Evolutionary conservation across 2,888 invertebrate genomes (phyloP), one percentile per base, ranked within the genome.

Genomic region (Pachliopta kotzebuea): DNA sequence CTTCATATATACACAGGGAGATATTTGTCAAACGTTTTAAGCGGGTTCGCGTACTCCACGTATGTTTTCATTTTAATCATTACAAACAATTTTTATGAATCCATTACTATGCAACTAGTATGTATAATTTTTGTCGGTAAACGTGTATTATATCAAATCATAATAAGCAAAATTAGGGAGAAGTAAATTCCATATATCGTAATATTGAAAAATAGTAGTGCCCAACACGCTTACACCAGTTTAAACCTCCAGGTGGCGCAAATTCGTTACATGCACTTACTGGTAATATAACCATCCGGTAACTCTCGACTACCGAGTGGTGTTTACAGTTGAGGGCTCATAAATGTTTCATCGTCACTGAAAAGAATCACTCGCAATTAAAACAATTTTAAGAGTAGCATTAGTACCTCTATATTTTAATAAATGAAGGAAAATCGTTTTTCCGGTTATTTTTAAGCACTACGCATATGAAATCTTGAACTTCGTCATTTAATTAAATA

Each of bases 31-130:
- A 52, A 21, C 37, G 56, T 64, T 60, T 56, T 60, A 64, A 50
- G 64, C 60, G 60, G 56, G 60, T 64, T 64, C 56, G 60, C 17
- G 11, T 42, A 50, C 26, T 42, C 52, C n/a, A n/a, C n/a, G n/a
- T n/a, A n/a, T 49, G 0, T 31, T 18, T 55, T 20, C 4, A 49
- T 26, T 8, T 37, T 8, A 37, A 37, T 37, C 11, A 9, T 14
- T 42, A 42, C 14, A 42, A 42, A 4, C 8, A 7, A 31, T 37
- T 31, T 11, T 42, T n/a, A 45, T 45, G n/a, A n/a, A 45, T 45
- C n/a, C 45, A 45, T 45, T 37, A 37, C 11, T 37, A 37, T 1
- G 37, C 14, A 37, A 37, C 37, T 14, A 37, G 1, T 37, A 37
- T 11, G 11, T 11, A 37, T 31, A 31, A 14, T 17, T 6, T 45